Evolutionary conservation across 2,797 vertebrate species (phyloP).

Genomic region (Dendrocincla tyrannina): DNA sequence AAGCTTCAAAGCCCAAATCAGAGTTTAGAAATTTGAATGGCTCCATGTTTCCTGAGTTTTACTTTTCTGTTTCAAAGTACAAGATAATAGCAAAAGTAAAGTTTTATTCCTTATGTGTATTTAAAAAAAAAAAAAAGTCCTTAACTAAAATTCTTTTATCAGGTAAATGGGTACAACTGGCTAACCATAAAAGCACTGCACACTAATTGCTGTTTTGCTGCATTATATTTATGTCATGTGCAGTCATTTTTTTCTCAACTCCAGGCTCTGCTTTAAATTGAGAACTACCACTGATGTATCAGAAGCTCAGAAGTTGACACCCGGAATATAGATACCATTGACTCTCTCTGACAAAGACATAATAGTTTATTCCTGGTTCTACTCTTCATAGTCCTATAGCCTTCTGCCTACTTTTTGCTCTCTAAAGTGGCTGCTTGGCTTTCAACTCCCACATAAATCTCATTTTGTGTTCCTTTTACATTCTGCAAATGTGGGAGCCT

Average conservation of each 20-base stretch:
- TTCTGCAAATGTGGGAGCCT: neutral
- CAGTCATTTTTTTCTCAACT: neutral
- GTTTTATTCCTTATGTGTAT: neutral
- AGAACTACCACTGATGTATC: neutral
- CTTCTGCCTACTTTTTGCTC: neutral
- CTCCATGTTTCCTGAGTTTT: neutral
- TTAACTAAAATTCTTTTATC: neutral
- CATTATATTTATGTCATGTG: neutral
- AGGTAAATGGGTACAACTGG: neutral
- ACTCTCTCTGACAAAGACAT: neutral
- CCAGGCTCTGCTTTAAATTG: neutral
- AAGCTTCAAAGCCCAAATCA: constrained; percentile 30
- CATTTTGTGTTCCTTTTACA: neutral
- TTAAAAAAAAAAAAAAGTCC: neutral
- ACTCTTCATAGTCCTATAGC: neutral
- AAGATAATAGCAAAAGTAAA: neutral
- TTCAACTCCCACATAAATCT: neutral
- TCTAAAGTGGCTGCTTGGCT: neutral
- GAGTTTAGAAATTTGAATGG: neutral
- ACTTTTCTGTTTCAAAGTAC: neutral
- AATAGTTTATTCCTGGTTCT: neutral
- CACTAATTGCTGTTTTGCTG: neutral
- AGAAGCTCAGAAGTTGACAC: neutral
- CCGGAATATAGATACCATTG: neutral
- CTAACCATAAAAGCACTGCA: neutral